Evolutionary conservation across 2,797 vertebrate genomes (phyloP).

Genomic region (Mormyrus proboscirostris): DNA sequence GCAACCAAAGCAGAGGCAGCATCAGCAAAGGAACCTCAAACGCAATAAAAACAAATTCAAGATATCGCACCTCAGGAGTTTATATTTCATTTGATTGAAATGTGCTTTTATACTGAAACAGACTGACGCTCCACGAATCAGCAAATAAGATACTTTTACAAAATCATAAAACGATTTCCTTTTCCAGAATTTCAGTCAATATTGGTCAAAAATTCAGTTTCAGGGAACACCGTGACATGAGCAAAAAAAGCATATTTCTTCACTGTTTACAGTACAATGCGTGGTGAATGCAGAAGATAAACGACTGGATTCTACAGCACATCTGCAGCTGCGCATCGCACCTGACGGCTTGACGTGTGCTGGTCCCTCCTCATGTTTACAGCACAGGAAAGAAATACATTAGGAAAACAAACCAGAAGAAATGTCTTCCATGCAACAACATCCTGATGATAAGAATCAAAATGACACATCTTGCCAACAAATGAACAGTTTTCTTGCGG

Average conservation of each 20-base stretch:
- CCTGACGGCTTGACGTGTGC: constrained; percentile 30
- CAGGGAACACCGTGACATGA: neutral
- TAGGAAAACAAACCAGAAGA: constrained; percentile 50
- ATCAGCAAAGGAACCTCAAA: neutral
- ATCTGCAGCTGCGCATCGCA: constrained; percentile 33
- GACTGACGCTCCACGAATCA: neutral
- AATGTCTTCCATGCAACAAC: constrained; percentile 41
- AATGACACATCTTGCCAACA: neutral
- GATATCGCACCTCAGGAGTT: neutral
- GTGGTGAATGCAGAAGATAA: constrained; percentile 49
- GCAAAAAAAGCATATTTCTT: neutral
- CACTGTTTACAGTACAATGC: constrained; percentile 52
- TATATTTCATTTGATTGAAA: no score
- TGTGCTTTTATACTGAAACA: neutral
- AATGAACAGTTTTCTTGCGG: constrained; percentile 10
- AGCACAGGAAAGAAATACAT: constrained; percentile 46
- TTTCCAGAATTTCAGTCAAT: neutral
- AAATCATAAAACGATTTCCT: neutral
- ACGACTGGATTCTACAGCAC: constrained; percentile 60
- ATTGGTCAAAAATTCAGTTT: neutral
- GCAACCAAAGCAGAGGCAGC: neutral
- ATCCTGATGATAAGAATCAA: constrained; percentile 30
- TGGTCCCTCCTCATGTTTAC: constrained; percentile 50
- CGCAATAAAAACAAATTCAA: neutral
- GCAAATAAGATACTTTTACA: neutral